Base-by-base conservation (phyloP, 2,797 vertebrate genomes). In the Rhinogobio ventralis region DNA sequence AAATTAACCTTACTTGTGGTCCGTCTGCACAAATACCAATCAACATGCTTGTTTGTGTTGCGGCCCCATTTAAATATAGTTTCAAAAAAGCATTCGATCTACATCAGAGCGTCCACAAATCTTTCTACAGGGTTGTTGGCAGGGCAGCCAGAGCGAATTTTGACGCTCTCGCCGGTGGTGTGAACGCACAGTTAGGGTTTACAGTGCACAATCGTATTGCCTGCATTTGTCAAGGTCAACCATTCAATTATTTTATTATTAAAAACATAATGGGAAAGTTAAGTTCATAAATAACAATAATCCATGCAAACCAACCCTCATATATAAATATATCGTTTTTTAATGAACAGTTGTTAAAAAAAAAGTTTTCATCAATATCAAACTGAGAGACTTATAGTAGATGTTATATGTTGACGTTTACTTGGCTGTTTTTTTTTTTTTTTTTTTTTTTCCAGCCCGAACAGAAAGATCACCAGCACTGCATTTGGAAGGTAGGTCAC, bases 401-500 rank as follows among this genome's bases (percentile, higher is more conserved):
- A 51, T 42, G 14, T 25, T 60, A 19, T 25, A 45, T 45, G 13
- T 75, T 73, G 17, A 15, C 0, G 60, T 9, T 62, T 86, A 17
- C n/a, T 8, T 86, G 30, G 55, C 82, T 91, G 30, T 88, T 42
- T 73, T 88, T 91, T 36, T 86, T 17, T 1, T 1, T 13, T 25
- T 1, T 6, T 28, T 62, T 0, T 6, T 62, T 7, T 15, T 3
- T 5, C 28, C 80, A 99, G 98, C 93, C 97, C 98, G 74, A 99
- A 96, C 93, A 94, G 97, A 86, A 99, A 98, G 93, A 99, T 99
- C 90, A 95, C 97, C 88, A 98, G 97, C 93, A 99, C 97, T 1
- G 97, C 98, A 49, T 99, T 99, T 90, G 98, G 98, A 93, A 97
- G 97, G 98, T 99, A 96, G 93, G 96, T 42, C 42, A 33, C 64